These are phyloP conservation scores for Oxycera nigricornis DNA, from an alignment of 2,888 invertebrate species.

Conservation along the genomic window DNA sequence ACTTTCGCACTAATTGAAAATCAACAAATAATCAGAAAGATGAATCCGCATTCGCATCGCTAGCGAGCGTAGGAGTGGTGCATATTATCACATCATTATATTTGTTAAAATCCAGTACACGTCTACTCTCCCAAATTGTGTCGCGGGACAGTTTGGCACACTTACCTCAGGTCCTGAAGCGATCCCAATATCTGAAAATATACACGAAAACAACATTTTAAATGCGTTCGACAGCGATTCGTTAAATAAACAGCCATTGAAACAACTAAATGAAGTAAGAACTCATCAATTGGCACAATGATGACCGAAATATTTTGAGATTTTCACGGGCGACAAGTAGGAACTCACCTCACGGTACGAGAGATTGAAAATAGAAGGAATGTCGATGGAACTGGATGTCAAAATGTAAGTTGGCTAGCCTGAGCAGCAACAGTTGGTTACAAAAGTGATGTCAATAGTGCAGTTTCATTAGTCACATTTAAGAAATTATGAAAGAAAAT, in stretches of 20 bases:
- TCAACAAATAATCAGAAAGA: slow-evolving; percentile 35
- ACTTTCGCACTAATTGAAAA: neutral
- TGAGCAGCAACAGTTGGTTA: no score
- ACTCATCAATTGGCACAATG: neutral
- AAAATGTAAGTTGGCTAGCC: no score
- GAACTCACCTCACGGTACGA: slow-evolving; percentile 30
- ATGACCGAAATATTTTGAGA: slow-evolving; percentile 10
- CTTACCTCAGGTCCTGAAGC: slow-evolving; percentile 32
- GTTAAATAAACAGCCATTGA: neutral
- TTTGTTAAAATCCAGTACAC: neutral
- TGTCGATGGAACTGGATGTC: no score
- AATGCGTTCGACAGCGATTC: no score
- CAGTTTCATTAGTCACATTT: neutral
- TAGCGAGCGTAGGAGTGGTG: slow-evolving; percentile 42
- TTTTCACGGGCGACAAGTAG: neutral
- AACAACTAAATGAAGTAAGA: neutral
- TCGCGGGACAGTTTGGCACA: neutral
- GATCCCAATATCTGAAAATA: slow-evolving; percentile 37
- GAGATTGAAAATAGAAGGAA: slow-evolving; percentile 37
- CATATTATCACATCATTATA: slow-evolving; percentile 42
- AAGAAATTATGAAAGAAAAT: neutral
- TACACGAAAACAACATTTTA: neutral
- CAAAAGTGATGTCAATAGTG: no score
- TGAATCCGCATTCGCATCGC: slow-evolving; percentile 30
- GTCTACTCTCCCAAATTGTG: neutral